Evolutionary conservation across 2,113 vertebrate genomes (phyloP).

Genomic region (Smithornis capensis): DNA sequence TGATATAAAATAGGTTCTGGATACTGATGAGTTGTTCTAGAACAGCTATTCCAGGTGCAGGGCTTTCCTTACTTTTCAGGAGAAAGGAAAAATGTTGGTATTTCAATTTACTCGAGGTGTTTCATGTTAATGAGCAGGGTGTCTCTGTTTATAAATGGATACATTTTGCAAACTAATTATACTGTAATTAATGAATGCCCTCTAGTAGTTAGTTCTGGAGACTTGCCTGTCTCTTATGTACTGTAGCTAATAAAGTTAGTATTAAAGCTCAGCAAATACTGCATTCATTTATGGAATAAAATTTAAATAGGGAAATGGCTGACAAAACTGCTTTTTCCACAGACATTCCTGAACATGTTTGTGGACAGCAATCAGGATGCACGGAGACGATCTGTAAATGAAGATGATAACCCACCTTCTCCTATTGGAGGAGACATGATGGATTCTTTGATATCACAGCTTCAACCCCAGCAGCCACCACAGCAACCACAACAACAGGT

Average conservation of each 20-base stretch:
- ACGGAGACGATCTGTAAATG: slow-evolving; percentile 92
- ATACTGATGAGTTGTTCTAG: not conserved
- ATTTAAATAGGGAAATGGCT: not conserved
- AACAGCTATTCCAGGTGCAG: not conserved
- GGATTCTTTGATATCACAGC: slow-evolving; percentile 89
- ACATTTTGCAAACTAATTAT: not conserved
- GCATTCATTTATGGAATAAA: not conserved
- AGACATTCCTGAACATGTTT: slow-evolving; percentile 99
- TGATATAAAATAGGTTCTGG: not conserved
- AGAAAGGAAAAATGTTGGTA: not conserved
- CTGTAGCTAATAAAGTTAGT: not conserved
- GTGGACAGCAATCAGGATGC: slow-evolving; percentile 98
- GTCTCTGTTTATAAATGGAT: not conserved
- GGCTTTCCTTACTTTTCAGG: not conserved
- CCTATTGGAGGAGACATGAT: slow-evolving; percentile 94
- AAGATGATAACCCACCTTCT: slow-evolving; percentile 97
- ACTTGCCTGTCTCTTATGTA: not conserved
- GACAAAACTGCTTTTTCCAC: slow-evolving; percentile 14
- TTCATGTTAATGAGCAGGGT: not conserved
- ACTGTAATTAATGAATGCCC: not conserved
- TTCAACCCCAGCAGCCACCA: slow-evolving; percentile 81
- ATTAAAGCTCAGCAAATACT: not conserved
- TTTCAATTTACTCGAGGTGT: not conserved
- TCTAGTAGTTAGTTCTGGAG: not conserved
- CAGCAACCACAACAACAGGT: slow-evolving; percentile 80